Evolutionary conservation across 2,797 vertebrate genomes (phyloP).

Genomic region (Tokudaia muenninki): DNA sequence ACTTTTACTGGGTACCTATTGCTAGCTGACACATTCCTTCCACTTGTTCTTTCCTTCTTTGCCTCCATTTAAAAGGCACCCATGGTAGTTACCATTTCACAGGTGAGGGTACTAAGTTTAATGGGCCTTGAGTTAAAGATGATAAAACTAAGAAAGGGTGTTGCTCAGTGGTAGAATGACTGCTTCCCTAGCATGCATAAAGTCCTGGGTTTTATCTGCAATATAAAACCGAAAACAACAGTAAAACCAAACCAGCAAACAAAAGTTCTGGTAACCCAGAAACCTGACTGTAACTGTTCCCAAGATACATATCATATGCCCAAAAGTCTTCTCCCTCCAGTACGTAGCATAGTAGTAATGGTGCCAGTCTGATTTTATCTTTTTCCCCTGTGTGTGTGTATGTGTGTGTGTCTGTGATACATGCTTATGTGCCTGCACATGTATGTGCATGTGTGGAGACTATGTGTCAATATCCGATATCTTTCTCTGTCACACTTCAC

Average conservation of each 20-base stretch:
- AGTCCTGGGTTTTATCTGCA: background rate
- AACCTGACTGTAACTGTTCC: background rate
- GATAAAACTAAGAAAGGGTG: background rate
- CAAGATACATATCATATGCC: background rate
- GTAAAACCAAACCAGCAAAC: background rate
- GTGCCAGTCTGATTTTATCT: background rate
- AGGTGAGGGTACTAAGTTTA: background rate
- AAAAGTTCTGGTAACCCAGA: background rate
- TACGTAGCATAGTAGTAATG: background rate
- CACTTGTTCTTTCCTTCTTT: background rate
- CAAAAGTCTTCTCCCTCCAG: background rate
- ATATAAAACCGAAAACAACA: background rate
- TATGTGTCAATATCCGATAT: background rate
- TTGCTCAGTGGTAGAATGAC: background rate
- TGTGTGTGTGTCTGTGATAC: background rate
- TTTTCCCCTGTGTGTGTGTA: background rate
- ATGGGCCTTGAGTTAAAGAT: background rate
- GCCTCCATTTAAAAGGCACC: background rate
- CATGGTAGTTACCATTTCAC: background rate
- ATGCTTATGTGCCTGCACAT: background rate
- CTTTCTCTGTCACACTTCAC: background rate
- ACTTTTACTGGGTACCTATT: background rate
- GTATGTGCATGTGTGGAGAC: background rate
- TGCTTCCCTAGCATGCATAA: background rate
- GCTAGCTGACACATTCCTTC: background rate